These are phyloP conservation scores for Marcusenius ussheri DNA, from an alignment of 2,113 vertebrate species.

Conservation along the genomic window DNA sequence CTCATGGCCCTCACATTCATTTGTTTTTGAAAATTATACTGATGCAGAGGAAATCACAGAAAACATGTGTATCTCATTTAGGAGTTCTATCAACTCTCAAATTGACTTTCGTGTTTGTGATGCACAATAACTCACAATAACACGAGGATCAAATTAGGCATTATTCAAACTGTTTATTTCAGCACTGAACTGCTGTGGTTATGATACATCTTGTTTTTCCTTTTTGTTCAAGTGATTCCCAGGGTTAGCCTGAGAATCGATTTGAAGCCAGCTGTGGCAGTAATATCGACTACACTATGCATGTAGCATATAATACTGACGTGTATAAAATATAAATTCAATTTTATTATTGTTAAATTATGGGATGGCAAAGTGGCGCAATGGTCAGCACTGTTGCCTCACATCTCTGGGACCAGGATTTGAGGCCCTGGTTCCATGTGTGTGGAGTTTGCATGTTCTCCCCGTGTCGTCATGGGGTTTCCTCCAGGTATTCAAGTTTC, in stretches of 20 bases:
- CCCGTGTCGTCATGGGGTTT: background rate
- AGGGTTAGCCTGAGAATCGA: background rate
- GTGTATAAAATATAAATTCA: background rate
- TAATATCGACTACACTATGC: background rate
- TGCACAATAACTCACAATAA: constrained; percentile 5
- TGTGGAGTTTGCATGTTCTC: background rate
- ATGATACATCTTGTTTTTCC: background rate
- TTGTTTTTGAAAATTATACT: background rate
- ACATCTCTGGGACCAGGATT: background rate
- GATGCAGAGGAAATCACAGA: background rate
- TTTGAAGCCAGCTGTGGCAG: background rate
- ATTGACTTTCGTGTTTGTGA: constrained; percentile 2
- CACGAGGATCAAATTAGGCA: background rate
- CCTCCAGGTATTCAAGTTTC: background rate
- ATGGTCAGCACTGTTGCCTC: background rate
- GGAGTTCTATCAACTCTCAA: background rate
- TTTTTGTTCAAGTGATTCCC: background rate
- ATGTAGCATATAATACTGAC: background rate
- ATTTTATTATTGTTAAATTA: background rate
- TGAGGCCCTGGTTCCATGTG: background rate
- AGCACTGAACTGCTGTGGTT: background rate
- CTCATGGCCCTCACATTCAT: background rate
- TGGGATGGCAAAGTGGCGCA: background rate
- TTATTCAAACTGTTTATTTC: constrained; percentile 8
- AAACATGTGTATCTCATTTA: background rate